Evolutionary conservation across 2,888 invertebrate genomes (phyloP), one percentile per base, ranked within the genome.

Genomic region (Aphodius sticticus): DNA sequence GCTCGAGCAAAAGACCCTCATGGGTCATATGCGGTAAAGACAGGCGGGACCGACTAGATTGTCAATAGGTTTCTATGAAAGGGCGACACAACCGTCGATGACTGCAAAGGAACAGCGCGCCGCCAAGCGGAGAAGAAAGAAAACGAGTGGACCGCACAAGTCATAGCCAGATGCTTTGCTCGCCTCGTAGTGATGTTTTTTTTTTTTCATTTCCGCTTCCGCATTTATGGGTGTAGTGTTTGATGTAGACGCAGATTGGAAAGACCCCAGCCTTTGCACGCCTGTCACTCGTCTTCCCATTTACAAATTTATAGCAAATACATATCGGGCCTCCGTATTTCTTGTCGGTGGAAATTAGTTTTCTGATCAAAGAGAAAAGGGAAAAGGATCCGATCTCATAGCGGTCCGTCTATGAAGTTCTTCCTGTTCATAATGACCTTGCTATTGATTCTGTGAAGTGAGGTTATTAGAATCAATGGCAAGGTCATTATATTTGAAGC

Each of bases 181-280:
- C 9, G 83, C 53, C 53, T 12, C 53, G 53, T 53, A 1, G 53
- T 12, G 7, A 12, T 53, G 53, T 53, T 7, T 53, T 53, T 12
- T 83, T 84, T 85, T 85, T 85, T 83, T 85, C 82, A 85, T 85
- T 85, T 84, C 84, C 85, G 82, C 81, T 84, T 84, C 83, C 84
- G 80, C 84, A 83, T 85, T 85, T 85, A 84, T 84, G 79, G 84
- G 81, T 53, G 53, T 83, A 79, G 83, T 83, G 83, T 84, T 83
- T 84, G 85, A 84, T 84, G 84, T 84, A 84, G 83, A 83, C 83
- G 79, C 83, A 85, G 85, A 85, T 84, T 84, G 85, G 82, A 85
- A 84, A 82, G 74, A 75, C 77, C 53, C 53, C 4, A 12, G 9
- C 53, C 70, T 76, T 53, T 53, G 53, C 53, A 5, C 53, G 9